Conservation (phyloP, 1,140 invertebrate genomes). For the Cotesia glomerata region DNA sequence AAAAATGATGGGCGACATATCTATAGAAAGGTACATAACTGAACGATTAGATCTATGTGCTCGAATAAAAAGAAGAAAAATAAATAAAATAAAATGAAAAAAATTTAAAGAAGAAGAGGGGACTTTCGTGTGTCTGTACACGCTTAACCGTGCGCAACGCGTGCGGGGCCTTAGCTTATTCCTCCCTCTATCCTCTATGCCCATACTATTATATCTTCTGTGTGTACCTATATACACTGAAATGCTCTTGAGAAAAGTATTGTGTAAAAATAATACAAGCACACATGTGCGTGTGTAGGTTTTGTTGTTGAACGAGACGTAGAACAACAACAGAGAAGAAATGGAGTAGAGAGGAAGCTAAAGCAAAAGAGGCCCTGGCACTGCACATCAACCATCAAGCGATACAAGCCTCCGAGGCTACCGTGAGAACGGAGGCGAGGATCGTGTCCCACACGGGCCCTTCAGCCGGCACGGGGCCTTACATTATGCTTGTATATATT, state of each 20-base stretch:
- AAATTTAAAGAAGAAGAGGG: neutral
- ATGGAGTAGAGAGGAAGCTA: conserved; percentile 34
- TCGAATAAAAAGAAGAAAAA: neutral
- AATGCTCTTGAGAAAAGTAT: no score
- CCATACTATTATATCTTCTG: no score
- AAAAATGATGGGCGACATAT: neutral
- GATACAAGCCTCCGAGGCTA: conserved; percentile 31
- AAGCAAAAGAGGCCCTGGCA: neutral
- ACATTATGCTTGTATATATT: neutral
- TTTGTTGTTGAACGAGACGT: neutral
- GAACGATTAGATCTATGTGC: neutral
- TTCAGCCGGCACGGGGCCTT: conserved; percentile 42
- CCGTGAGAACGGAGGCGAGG: conserved; percentile 42
- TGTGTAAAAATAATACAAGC: neutral
- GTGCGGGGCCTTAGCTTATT: conserved; percentile 12
- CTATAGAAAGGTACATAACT: neutral
- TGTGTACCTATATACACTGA: no score
- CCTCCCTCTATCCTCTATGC: no score
- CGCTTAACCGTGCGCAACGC: conserved; percentile 14
- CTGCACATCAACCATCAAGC: no score
- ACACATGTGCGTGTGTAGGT: neutral
- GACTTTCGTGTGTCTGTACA: neutral
- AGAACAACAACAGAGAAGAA: conserved; percentile 15
- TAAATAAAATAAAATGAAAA: neutral
- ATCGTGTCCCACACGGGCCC: conserved; percentile 43